Base-by-base conservation (phyloP, 2,113 vertebrate genomes). In the Vidua macroura region DNA sequence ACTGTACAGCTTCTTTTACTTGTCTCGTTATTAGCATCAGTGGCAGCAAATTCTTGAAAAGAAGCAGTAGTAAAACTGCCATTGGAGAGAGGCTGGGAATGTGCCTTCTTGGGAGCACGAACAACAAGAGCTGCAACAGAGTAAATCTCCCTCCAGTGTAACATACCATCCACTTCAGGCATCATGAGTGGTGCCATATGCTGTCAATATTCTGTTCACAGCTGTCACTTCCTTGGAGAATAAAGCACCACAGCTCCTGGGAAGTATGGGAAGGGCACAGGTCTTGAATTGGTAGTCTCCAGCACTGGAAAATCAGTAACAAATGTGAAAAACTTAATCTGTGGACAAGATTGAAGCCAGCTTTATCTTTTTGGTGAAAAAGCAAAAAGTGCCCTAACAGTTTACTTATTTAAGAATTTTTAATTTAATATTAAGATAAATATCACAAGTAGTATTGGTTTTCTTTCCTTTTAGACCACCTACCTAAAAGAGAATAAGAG, bases 61-160 rank as follows among this genome's bases (percentile, higher is more conserved):
- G 24, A 51, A 51, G 30, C 0, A 0, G 56, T 21, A 83, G 37
- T 85, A 93, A 92, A 96, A 55, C 58, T 87, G 56, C 48, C 56
- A 10, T 30, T 2, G 7, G 30, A 44, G 64, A 64, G 70, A 76
- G 72, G 28, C 48, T 49, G 72, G 68, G 72, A 69, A 48, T 15
- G 21, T 67, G n/a, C 0, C 68, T 73, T 20, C 48, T 60, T 0
- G 0, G n/a, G 24, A 86, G 21, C 2, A 3, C 0, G 0, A 2
- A 2, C 22, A n/a, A 8, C 1, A 1, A 58, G 49, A 74, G 13
- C 30, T 55, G 41, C 46, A 84, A 1, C 30, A 70, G 75, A 77
- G 35, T 90, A 91, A 80, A 94, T 86, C 48, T 94, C 55, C 35
- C 31, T 64, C 35, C n/a, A 30, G n/a, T 44, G 37, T 31, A 43